A percentile compares a stretch with the other conserved stretches of the same genome.
These are phyloP conservation scores for Phymastichus coffea DNA, from an alignment of 1,140 invertebrate genomes.

Conservation along the genomic window DNA sequence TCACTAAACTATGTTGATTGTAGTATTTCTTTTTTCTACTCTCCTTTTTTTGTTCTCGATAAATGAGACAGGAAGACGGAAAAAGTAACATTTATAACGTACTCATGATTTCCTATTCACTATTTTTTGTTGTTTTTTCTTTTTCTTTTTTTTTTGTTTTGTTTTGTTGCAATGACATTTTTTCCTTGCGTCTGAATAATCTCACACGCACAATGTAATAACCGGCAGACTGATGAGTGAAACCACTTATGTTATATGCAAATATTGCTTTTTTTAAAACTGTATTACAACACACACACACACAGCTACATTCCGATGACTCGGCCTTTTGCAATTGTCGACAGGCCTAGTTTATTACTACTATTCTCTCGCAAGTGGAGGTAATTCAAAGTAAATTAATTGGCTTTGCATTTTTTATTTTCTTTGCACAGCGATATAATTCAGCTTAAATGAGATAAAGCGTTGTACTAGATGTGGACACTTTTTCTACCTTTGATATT, in stretches of 20 bases:
- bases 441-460: too few species aligned
- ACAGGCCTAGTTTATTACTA: background rate
- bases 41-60: background rate
- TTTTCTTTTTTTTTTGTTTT: too few species aligned
- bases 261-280: too few species aligned
- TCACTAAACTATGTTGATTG: background rate
- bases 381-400: background rate
- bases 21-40: background rate
- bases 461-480: background rate
- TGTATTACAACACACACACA: background rate
- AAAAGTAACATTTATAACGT: too few species aligned
- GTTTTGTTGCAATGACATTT: too few species aligned
- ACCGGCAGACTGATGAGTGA: background rate
- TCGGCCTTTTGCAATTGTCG: background rate
- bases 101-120: too few species aligned
- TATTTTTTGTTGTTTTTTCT: too few species aligned
- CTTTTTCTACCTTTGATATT: too few species aligned
- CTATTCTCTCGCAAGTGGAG: background rate
- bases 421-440: background rate
- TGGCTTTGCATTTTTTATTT: background rate
- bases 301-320: conserved; percentile 15
- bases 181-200: background rate
- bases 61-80: too few species aligned
- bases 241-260: too few species aligned
- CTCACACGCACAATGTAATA: conserved; percentile 15